Evolutionary conservation across 2,888 invertebrate genomes (phyloP), one percentile per base, ranked within the genome.

Genomic region (Athalia rosae): DNA sequence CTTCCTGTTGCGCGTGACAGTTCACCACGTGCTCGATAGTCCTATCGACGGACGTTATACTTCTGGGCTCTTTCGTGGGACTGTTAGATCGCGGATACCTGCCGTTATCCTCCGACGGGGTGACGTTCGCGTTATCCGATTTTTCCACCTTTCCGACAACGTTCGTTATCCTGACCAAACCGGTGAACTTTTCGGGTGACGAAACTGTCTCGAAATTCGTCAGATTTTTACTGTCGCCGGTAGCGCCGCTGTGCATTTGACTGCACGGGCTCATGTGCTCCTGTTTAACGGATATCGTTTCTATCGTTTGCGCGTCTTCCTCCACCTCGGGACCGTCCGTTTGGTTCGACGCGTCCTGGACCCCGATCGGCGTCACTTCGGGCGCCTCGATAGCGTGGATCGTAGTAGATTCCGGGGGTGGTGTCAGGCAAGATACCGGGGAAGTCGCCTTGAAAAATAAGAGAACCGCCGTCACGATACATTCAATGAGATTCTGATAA

Each of bases 291-390:
- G 28, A 28, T 28, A 82, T 80, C 1, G 83, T 47, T 47, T 85
- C 85, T 7, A 83, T 80, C 3, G 9, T 43, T 4, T 69, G 76
- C n/a, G 6, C 48, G 56, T 81, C 79, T 8, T 87, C 87, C 4
- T 87, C 88, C 4, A 80, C 78, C 62, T 88, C 88, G 0, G 94
- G 93, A 28, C 95, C 94, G 84, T 96, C 96, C 0, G 96, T 96
- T 90, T 96, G 96, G 86, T 96, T 96, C 74, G 95, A 95, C 0
- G 96, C 96, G 85, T 96, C 96, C 87, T 93, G 95, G n/a, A 95
- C 95, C 79, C 93, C 93, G 0, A 85, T 83, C 59, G 92, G 91
- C 3, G 90, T 90, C 79, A 91, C 91, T 78, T 92, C 92, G 13
- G 92, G 91, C 41, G 81, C 81, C 64, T 87, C 86, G 82, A 89